Base-by-base conservation (phyloP, 2,113 vertebrate genomes). In the Pycnonotus jocosus region DNA sequence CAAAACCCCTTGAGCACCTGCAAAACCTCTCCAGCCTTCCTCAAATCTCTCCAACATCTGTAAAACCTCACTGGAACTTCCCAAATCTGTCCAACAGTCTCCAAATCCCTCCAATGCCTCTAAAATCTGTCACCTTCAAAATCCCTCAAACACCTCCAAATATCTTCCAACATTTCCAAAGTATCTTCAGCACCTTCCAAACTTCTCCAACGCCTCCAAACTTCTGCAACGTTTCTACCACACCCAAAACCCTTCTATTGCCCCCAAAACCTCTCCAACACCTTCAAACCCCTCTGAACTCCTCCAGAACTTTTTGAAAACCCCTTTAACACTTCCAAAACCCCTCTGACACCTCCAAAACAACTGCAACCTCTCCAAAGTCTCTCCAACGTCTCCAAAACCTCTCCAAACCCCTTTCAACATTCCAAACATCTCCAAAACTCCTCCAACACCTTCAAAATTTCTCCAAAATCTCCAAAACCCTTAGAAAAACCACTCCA, bases 301-400 rank as follows among this genome's bases (percentile, higher is more conserved):
- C 13, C 45, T 33, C 62, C 21, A 37, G 45, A 51, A 9, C 16
- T 45, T 30, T n/a, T 37, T 48, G 50, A 42, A 54, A 61, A 40
- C 11, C 12, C 12, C 40, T 79, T 16, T 6, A 50, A 35, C 31
- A 13, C 8, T 33, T 65, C 27, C 44, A 58, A 44, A 84, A 17
- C 12, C 31, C 22, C 17, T 40, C 45, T n/a, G 15, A 23, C 12
- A 9, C 15, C 37, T 37, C 62, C 25, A 16, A 24, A 58, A 28
- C 2, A 2, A 2, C 31, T 6, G 6, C 9, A 50, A 22, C 22
- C 8, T 4, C 11, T 20, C 44, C 12, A 7, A 37, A 44, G 6
- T 1, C 14, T 17, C 15, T 33, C 56, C 47, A 71, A n/a, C 4
- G 0, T 7, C 47, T 56, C 27, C 37, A 60, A 54, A 83, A 35